Conservation (phyloP, 1,140 invertebrate genomes). For the Drosophila navojoa region DNA sequence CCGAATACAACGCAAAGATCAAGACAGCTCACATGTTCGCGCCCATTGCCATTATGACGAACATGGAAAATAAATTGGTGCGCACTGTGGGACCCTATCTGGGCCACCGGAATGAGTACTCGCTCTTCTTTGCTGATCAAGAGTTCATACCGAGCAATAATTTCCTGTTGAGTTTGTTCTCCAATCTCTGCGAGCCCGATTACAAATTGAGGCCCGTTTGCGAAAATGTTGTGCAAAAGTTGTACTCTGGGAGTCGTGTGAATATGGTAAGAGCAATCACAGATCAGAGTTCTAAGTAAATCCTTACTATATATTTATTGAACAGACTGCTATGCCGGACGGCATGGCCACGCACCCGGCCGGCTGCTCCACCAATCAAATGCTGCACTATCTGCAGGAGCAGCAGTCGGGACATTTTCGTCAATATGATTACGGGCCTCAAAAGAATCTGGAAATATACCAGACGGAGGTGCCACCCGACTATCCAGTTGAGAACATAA, state of each 20-base stretch:
- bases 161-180: constrained; percentile 52
- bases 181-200: constrained; percentile 84
- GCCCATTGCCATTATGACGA: constrained; percentile 85
- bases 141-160: constrained; percentile 70
- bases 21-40: constrained; percentile 85
- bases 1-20: constrained; percentile 86
- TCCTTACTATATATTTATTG: neutral
- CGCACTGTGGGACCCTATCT: constrained; percentile 58
- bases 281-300: neutral
- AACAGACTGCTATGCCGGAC: constrained; percentile 82
- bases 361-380: constrained; percentile 84
- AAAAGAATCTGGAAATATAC: constrained; percentile 85
- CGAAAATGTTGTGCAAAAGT: neutral
- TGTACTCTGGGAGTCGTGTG: constrained; percentile 31
- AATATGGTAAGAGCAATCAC: constrained; percentile 47
- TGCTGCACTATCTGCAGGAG: constrained; percentile 85
- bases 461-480: constrained; percentile 84
- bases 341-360: constrained; percentile 84
- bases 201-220: constrained; percentile 52
- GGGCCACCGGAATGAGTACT: constrained; percentile 70
- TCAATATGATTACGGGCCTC: constrained; percentile 83
- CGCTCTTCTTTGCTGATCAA: constrained; percentile 82
- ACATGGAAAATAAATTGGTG: constrained; percentile 72
- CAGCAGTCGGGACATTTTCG: constrained; percentile 71
- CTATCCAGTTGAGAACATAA: constrained; percentile 86